These are phyloP conservation scores for Polydrusus pterygomalis DNA, from an alignment of 2,888 invertebrate species.

Conservation along the genomic window DNA sequence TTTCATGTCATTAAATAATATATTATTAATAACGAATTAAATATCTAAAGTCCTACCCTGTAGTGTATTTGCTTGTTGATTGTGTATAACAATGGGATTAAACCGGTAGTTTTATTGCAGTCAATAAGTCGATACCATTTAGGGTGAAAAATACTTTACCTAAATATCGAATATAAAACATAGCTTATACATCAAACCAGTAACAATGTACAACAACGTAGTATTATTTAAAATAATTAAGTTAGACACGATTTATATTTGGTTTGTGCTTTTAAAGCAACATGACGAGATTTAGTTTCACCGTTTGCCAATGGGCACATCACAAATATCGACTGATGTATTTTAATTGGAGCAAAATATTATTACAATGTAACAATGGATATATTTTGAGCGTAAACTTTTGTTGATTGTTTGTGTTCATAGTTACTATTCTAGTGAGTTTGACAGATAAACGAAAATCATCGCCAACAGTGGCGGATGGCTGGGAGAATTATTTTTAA, in stretches of 20 bases:
- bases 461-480: too few relatives aligned
- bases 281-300: not conserved
- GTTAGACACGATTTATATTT: not conserved
- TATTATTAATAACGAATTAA: too few relatives aligned
- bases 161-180: not conserved
- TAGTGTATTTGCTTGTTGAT: too few relatives aligned
- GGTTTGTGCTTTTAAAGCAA: not conserved
- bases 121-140: too few relatives aligned
- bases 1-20: too few relatives aligned
- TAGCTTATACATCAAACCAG: not conserved
- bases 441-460: not conserved
- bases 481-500: too few relatives aligned
- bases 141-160: too few relatives aligned
- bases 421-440: not conserved
- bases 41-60: too few relatives aligned
- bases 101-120: too few relatives aligned
- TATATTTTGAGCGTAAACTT: not conserved
- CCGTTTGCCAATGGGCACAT: conserved; percentile 1
- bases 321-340: not conserved
- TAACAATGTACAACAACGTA: not conserved
- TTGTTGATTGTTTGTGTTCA: not conserved
- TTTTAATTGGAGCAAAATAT: not conserved
- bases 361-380: not conserved
- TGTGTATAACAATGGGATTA: too few relatives aligned
- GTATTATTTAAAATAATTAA: not conserved